Evolutionary conservation across 2,113 vertebrate genomes (phyloP).

Genomic region (Hippolais icterina): DNA sequence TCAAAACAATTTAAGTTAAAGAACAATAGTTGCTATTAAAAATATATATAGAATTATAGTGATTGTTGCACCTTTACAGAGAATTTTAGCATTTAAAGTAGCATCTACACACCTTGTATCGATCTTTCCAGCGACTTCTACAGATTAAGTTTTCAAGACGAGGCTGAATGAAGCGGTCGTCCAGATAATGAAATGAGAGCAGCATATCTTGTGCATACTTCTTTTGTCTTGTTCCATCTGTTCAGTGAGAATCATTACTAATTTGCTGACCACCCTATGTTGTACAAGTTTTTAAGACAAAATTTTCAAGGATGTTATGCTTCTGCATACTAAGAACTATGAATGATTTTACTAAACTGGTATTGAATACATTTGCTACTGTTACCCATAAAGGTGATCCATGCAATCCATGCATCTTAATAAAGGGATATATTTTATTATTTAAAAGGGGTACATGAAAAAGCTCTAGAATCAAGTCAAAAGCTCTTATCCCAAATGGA

Average conservation of each 20-base stretch:
- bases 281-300: not conserved
- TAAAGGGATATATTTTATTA: not conserved
- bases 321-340: not conserved
- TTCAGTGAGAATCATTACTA: slow-evolving; percentile 11
- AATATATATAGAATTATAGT: not conserved
- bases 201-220: slow-evolving; percentile 80
- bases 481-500: not conserved
- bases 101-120: slow-evolving; percentile 76
- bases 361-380: not conserved
- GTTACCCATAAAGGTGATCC: not conserved
- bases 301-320: not conserved
- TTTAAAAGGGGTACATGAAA: not conserved
- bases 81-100: not conserved
- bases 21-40: not conserved
- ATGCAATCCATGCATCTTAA: not conserved
- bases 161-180: slow-evolving; percentile 78
- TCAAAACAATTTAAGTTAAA: not conserved
- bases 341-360: not conserved
- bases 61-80: not conserved
- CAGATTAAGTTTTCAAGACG: slow-evolving; percentile 79
- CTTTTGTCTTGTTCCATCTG: slow-evolving; percentile 79
- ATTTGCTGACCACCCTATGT: not conserved
- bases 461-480: not conserved
- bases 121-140: slow-evolving; percentile 82
- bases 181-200: slow-evolving; percentile 79